A percentile compares a stretch with the other conserved stretches of the same genome.
Conservation (phyloP, 2,113 vertebrate genomes). For the Junco hyemalis region DNA sequence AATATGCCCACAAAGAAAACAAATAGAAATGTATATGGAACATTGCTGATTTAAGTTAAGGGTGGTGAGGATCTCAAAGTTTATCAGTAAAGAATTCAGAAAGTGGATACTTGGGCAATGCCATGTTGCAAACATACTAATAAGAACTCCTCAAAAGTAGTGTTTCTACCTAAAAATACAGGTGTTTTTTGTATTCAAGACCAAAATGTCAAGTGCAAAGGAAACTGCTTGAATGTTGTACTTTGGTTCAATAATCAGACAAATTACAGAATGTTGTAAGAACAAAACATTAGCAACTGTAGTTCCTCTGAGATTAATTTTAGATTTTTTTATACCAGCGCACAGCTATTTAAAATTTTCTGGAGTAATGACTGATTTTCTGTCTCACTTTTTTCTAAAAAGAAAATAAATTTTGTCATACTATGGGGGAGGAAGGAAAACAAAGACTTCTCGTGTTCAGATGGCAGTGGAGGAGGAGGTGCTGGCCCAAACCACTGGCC, state of each 20-base stretch:
- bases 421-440: neutral
- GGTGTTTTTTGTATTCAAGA: neutral
- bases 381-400: neutral
- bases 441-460: neutral
- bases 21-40: neutral
- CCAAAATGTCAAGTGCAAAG: neutral
- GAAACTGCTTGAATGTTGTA: neutral
- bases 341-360: neutral
- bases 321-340: neutral
- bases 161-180: neutral
- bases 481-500: neutral
- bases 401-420: neutral
- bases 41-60: neutral
- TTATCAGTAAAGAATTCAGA: neutral
- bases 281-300: neutral
- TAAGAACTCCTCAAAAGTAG: neutral
- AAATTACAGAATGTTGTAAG: neutral
- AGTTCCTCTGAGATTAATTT: neutral
- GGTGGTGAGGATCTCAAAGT: neutral
- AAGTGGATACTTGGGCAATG: neutral
- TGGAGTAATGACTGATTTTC: neutral
- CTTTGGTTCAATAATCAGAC: neutral
- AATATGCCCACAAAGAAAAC: neutral
- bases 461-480: neutral
- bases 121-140: neutral